Conservation (phyloP, 1,140 invertebrate genomes). For the Ceratoteleas bidentatus region DNA sequence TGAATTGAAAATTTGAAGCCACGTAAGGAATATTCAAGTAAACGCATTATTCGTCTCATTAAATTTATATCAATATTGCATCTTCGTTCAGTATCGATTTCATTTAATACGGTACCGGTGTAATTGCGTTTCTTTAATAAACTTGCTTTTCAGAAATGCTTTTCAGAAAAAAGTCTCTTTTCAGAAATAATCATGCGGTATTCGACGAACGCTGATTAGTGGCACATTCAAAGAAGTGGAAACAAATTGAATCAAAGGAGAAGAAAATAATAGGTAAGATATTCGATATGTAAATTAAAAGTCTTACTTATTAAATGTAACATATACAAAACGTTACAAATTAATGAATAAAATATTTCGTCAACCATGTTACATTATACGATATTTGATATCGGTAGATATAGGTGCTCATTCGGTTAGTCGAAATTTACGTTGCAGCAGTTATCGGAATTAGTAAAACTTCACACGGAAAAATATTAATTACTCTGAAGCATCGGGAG, state of each 20-base stretch:
- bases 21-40: not conserved
- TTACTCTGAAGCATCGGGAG: constrained; percentile 6
- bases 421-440: constrained; percentile 51
- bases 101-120: not conserved
- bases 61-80: not conserved
- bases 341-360: constrained; percentile 5
- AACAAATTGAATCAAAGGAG: too few species aligned
- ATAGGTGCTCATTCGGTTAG: constrained; percentile 41
- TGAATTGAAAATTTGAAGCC: constrained; percentile 1
- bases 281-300: too few species aligned
- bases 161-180: constrained; percentile 2
- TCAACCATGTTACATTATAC: constrained; percentile 12
- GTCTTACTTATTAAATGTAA: not conserved
- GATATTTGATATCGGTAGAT: constrained; percentile 2
- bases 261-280: too few species aligned
- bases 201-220: constrained; percentile 69
- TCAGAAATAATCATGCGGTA: constrained; percentile 46
- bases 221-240: constrained; percentile 54
- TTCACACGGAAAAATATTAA: constrained; percentile 45
- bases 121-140: not conserved
- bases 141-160: not conserved
- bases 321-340: not conserved
- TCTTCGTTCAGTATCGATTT: not conserved
- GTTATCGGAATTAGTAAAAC: constrained; percentile 49
- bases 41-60: not conserved